Evolutionary conservation across 2,113 vertebrate species (phyloP), one percentile per base, ranked within the genome.

Genomic region (Tenebrosternarchus preto): DNA sequence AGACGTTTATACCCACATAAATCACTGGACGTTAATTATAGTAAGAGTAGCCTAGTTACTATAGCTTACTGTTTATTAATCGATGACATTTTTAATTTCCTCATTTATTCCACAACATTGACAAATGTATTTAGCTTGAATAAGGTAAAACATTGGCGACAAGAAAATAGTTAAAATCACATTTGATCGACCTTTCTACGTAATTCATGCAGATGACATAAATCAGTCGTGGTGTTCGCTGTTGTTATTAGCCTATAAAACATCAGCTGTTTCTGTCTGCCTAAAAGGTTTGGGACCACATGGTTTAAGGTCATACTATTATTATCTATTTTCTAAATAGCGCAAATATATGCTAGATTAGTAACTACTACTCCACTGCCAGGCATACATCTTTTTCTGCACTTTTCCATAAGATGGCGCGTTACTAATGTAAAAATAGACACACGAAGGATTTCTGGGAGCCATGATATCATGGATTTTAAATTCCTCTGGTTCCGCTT

Each of bases 341-440:
- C 20, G 24, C 12, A 74, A 43, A 17, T 12, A 50, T 24, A 24
- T 12, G 24, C 43, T 50, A 50, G 43, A 12, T 50, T 50, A 15
- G 8, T 50, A 9, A 50, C 7, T 50, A 1, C 43, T 50, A 50
- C 43, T 50, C 43, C 43, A 50, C 43, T 12, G 8, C 1, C 39
- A 46, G 39, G 39, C 39, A 4, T 46, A 36, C 11, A 22, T 73
- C 69, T 20, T 7, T 16, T 33, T 16, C 50, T 50, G 3, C 4
- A 2, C 3, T 75, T 67, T 11, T 46, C 83, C 83, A 72, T 7
- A 27, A 79, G 83, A 17, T 82, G 76, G 83, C 64, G 72, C 76
- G 61, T 68, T 39, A 19, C 61, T 77, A 33, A 86, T 29, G 87
- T 88, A 88, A 88, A 68, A 74, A 0, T 36, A 36, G 71, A 74